A percentile compares a stretch with the other conserved stretches of the same genome.
Evolutionary conservation across 2,113 vertebrate genomes (phyloP).

Genomic region (Panthera uncia): DNA sequence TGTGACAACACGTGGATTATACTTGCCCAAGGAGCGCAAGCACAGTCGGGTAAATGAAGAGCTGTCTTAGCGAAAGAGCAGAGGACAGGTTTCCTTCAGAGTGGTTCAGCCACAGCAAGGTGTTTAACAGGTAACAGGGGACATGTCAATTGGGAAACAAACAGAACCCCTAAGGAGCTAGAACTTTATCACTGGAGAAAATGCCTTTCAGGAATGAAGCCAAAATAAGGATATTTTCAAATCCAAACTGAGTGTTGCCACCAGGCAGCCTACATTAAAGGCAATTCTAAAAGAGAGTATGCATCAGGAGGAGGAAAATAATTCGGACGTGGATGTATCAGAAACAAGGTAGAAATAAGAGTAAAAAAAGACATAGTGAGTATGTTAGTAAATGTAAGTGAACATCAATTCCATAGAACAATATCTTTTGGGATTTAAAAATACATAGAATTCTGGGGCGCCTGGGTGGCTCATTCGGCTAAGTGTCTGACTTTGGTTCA

Average conservation of each 20-base stretch:
- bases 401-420: not conserved
- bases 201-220: not conserved
- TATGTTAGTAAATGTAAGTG: not conserved
- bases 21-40: not conserved
- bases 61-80: not conserved
- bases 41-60: not conserved
- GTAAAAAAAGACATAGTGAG: not conserved
- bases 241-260: not conserved
- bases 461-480: no score
- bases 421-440: not conserved
- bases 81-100: not conserved
- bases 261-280: not conserved
- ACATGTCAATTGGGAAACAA: not conserved
- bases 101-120: not conserved
- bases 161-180: not conserved
- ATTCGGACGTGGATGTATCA: not conserved
- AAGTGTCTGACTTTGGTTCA: no score
- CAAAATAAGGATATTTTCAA: not conserved
- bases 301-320: not conserved
- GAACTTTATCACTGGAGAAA: not conserved
- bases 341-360: not conserved
- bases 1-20: accelerated
- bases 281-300: not conserved
- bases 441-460: not conserved
- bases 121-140: not conserved